Evolutionary conservation across 2,113 vertebrate genomes (phyloP).

Genomic region (Manacus vitellinus): DNA sequence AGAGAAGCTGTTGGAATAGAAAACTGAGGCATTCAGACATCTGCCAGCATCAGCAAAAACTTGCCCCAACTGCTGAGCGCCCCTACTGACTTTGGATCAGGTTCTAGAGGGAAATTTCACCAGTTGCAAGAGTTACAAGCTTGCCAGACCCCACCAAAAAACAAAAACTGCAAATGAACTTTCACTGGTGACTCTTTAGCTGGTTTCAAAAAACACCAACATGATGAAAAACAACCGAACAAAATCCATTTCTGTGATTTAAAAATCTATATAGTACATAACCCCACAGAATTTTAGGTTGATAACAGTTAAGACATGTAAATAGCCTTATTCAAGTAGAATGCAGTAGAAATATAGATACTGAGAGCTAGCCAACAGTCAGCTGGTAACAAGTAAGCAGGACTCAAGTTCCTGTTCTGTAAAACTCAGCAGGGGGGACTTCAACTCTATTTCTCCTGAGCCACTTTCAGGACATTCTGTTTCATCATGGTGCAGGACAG

Average conservation of each 20-base stretch:
- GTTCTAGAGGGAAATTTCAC: background rate
- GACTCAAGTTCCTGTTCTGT: background rate
- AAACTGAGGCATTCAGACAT: background rate
- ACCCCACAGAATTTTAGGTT: background rate
- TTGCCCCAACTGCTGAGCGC: background rate
- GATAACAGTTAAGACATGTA: background rate
- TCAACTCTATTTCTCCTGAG: background rate
- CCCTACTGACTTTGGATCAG: slow-evolving; percentile 1
- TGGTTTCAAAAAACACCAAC: background rate
- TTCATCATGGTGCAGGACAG: background rate
- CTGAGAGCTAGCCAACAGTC: background rate
- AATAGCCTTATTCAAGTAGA: background rate
- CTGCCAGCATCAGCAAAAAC: slow-evolving; percentile 29
- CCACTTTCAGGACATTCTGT: background rate
- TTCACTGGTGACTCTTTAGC: background rate
- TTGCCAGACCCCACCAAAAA: background rate
- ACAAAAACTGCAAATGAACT: background rate
- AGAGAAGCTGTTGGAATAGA: background rate
- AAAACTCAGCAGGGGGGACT: background rate
- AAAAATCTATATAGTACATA: background rate
- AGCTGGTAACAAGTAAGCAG: background rate
- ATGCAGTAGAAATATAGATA: background rate
- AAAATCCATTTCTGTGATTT: background rate
- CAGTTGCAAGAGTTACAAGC: background rate
- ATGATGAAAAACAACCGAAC: background rate